These are phyloP conservation scores for Neodiprion pinetum DNA, from an alignment of 1,140 invertebrate species.

Conservation along the genomic window DNA sequence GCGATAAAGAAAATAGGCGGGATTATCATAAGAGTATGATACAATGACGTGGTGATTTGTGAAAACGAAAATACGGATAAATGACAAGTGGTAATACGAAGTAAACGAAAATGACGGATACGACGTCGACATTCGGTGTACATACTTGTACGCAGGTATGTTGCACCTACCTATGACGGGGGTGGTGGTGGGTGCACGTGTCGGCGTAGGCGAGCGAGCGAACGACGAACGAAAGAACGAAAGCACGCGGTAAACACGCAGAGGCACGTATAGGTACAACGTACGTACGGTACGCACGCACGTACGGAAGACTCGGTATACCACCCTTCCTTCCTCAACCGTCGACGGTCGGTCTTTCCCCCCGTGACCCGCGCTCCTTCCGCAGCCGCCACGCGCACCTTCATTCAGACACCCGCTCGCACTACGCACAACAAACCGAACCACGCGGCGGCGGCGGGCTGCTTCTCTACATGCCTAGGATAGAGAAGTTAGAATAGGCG, in stretches of 20 bases:
- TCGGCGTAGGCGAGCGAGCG: no score
- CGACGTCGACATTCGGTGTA: no score
- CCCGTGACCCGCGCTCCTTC: constrained; percentile 23
- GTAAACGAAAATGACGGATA: no score
- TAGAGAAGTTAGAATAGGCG: not conserved
- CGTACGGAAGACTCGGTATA: not conserved
- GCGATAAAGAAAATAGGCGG: no score
- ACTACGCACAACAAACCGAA: constrained; percentile 15
- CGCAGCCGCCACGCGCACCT: constrained; percentile 8
- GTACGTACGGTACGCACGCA: not conserved
- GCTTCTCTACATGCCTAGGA: not conserved
- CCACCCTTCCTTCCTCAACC: constrained; percentile 12
- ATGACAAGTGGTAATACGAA: no score
- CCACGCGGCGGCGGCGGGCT: constrained; percentile 12
- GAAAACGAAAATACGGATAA: no score
- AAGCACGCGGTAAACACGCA: not conserved
- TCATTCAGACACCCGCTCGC: constrained; percentile 1
- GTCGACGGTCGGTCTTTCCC: not conserved
- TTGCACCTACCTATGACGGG: no score
- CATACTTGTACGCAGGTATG: no score
- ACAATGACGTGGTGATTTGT: no score
- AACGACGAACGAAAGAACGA: no score
- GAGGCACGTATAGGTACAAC: not conserved
- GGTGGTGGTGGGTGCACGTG: no score
- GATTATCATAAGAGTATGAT: no score